A percentile compares a stretch with the other conserved stretches of the same genome.
Conservation (phyloP, 2,797 vertebrate species). For the Tokudaia tokunoshimensis region DNA sequence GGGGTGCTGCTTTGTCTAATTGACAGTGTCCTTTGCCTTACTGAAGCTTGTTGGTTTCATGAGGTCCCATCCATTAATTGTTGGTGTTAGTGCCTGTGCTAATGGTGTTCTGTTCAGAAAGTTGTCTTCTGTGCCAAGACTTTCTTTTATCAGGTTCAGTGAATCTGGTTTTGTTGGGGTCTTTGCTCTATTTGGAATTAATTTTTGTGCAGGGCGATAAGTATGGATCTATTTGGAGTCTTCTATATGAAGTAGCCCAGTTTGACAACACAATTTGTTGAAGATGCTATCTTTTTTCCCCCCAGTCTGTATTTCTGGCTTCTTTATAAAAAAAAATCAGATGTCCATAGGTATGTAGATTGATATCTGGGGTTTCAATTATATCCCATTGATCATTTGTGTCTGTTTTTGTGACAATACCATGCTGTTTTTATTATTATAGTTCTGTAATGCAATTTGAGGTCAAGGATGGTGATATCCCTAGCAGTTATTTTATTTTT, state of each 20-base stretch:
- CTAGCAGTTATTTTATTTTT: background rate
- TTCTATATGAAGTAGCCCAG: background rate
- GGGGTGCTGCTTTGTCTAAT: background rate
- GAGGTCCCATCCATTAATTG: background rate
- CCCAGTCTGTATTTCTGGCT: background rate
- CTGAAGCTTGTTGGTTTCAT: background rate
- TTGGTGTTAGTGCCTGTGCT: background rate
- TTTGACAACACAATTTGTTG: background rate
- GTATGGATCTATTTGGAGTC: background rate
- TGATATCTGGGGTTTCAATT: background rate
- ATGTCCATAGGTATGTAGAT: background rate
- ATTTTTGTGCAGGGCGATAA: background rate
- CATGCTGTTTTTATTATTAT: background rate
- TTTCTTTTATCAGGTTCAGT: background rate
- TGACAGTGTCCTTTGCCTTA: background rate
- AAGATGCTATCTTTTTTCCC: background rate
- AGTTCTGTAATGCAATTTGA: background rate
- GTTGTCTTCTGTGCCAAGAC: background rate
- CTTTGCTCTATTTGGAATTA: background rate
- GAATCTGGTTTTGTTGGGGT: background rate
- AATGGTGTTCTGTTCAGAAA: background rate
- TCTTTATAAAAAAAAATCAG: background rate
- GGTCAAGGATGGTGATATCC: background rate
- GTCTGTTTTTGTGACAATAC: background rate
- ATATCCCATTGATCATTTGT: background rate